These are phyloP conservation scores for Piezodorus guildinii DNA, from an alignment of 1,140 invertebrate species.

Conservation along the genomic window DNA sequence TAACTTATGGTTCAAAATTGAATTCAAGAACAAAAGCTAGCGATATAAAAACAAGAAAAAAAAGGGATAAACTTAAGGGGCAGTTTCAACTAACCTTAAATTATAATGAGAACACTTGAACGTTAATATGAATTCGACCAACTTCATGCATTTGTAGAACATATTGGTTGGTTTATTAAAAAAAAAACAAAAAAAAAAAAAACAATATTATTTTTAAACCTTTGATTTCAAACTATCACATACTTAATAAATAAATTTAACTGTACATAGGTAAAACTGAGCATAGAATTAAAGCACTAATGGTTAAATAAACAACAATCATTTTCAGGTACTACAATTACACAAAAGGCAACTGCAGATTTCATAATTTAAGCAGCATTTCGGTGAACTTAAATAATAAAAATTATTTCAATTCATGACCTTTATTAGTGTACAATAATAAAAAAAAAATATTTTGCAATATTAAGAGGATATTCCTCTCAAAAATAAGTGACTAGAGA, in stretches of 20 bases:
- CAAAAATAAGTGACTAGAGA: conserved; percentile 7
- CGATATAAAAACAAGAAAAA: not conserved
- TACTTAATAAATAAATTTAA: not conserved
- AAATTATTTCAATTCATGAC: too few relatives aligned
- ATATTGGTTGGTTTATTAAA: not conserved
- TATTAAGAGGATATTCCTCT: not conserved
- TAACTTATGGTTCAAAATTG: not conserved
- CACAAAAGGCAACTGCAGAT: too few relatives aligned
- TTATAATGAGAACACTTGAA: conserved; percentile 11
- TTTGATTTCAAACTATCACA: conserved; percentile 5
- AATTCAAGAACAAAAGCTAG: not conserved
- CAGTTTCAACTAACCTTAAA: not conserved
- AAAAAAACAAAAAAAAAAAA: not conserved
- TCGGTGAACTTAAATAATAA: too few relatives aligned
- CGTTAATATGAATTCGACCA: not conserved
- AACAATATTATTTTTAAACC: not conserved
- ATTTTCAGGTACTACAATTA: too few relatives aligned
- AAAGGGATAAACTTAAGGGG: conserved; percentile 2
- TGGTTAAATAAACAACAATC: too few relatives aligned
- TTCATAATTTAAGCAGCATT: too few relatives aligned
- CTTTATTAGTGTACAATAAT: not conserved
- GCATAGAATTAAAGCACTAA: not conserved
- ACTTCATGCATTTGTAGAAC: too few relatives aligned
- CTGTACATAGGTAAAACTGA: conserved; percentile 6
- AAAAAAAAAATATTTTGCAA: conserved; percentile 1